These are phyloP conservation scores for Sclerodermus sp. DNA, from an alignment of 2,888 invertebrate species.

Conservation along the genomic window DNA sequence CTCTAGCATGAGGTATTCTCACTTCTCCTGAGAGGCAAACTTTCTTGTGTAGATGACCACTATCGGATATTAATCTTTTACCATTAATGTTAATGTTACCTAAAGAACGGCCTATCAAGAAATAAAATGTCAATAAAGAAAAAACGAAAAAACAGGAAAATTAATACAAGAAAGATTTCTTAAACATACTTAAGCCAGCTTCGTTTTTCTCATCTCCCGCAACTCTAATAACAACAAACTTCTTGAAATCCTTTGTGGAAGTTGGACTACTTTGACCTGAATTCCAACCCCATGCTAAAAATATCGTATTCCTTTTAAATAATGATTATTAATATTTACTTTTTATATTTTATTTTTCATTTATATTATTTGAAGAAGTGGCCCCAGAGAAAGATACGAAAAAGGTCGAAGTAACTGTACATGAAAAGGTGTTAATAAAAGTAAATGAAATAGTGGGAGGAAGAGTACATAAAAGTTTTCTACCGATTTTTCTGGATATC, in stretches of 20 bases:
- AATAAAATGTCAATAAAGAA: constrained; percentile 5
- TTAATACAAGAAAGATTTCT: not conserved
- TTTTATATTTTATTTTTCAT: too few relatives aligned
- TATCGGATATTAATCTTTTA: constrained; percentile 54
- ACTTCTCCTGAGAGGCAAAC: constrained; percentile 55
- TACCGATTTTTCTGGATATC: constrained; percentile 6
- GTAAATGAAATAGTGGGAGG: constrained; percentile 13
- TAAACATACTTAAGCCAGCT: constrained; percentile 48
- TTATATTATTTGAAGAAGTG: too few relatives aligned
- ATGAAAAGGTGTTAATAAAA: constrained; percentile 31
- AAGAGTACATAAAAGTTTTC: constrained; percentile 33
- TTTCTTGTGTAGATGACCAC: constrained; percentile 53
- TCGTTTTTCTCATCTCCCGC: constrained; percentile 62
- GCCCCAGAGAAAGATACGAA: not conserved
- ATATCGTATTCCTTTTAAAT: constrained; percentile 3
- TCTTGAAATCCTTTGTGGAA: constrained; percentile 62
- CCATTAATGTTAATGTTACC: constrained; percentile 57
- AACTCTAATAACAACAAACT: constrained; percentile 67
- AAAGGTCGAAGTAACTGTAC: constrained; percentile 37
- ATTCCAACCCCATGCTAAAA: constrained; percentile 61
- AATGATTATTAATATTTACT: not conserved
- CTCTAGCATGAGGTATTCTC: constrained; percentile 53
- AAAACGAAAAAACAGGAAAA: too few relatives aligned
- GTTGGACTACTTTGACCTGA: constrained; percentile 60
- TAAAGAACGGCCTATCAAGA: constrained; percentile 46